Evolutionary conservation across 2,113 vertebrate genomes (phyloP).

Genomic region (Columbina picui): DNA sequence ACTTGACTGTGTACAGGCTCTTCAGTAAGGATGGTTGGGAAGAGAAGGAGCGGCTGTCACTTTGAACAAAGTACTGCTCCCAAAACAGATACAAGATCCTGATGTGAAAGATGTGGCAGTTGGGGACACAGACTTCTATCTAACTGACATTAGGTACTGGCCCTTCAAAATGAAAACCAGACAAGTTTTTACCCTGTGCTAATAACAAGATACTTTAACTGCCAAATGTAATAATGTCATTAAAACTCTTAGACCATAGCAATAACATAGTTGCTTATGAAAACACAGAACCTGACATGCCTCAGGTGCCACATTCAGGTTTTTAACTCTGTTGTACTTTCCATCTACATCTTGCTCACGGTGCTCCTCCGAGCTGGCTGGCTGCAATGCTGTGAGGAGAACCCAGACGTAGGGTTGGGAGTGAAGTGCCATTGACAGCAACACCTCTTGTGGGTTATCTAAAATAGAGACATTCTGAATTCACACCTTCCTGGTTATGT

Average conservation of each 20-base stretch:
- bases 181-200: background rate
- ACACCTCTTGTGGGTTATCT: background rate
- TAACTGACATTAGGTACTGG: background rate
- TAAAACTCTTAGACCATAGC: background rate
- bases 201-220: background rate
- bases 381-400: background rate
- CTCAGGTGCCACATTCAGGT: background rate
- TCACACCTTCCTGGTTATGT: background rate
- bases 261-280: constrained; percentile 13
- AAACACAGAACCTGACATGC: background rate
- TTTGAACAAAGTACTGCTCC: background rate
- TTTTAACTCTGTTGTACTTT: background rate
- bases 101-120: background rate
- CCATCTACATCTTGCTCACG: background rate
- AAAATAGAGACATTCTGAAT: background rate
- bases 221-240: background rate
- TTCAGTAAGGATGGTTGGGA: background rate
- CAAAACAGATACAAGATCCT: background rate
- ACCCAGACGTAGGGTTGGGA: background rate
- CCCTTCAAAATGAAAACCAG: background rate
- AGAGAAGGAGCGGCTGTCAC: background rate
- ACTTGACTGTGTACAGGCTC: rapidly evolving
- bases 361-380: background rate
- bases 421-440: background rate
- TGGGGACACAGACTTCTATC: background rate